Base-by-base conservation (phyloP, 2,113 vertebrate genomes). In the Protomyctophum bolini region DNA sequence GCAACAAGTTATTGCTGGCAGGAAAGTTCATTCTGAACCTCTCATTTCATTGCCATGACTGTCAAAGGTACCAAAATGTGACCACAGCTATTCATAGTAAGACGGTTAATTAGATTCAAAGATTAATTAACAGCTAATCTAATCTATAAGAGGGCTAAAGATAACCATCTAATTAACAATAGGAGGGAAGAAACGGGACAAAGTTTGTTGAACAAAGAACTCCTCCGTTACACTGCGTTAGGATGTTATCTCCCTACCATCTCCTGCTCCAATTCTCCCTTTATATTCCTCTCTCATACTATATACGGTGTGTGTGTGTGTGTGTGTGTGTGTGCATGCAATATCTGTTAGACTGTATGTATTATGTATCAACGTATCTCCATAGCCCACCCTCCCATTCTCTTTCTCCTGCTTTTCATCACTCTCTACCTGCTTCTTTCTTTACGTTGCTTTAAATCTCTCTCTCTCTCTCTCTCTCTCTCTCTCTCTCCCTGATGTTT, bases 401-500 rank as follows among this genome's bases (percentile, higher is more conserved):
- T 75, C 77, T 51, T 15, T 66, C 21, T 10, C 68, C 66, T 14
- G 80, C 77, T 62, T 33, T 61, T 68, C 41, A 5, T 66, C 51
- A 28, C 70, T 68, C 64, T 61, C 10, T 29, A 68, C 51, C 29
- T 62, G 62, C 65, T 59, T 10, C 3, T 46, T 33, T 68, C 63
- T 60, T 33, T 33, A 33, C 33, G 33, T 33, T 33, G 33, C 33
- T 33, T 33, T 33, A 33, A 33, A 12, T 41, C 33, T 55, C 41
- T 49, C 15, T 71, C 14, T 51, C 5, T 8, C 1, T 88, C 69
- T 81, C 79, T 66, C 52, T 56, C 80, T 86, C 85, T 75, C 58
- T 83, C 90, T 92, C 91, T 94, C 14, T 9, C 8, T 84, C 92
- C 94, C 94, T 94, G 95, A 95, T 95, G 95, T 95, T 94, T 96